Conservation (phyloP, 2,797 vertebrate genomes). For the Lagorchestes hirsutus region DNA sequence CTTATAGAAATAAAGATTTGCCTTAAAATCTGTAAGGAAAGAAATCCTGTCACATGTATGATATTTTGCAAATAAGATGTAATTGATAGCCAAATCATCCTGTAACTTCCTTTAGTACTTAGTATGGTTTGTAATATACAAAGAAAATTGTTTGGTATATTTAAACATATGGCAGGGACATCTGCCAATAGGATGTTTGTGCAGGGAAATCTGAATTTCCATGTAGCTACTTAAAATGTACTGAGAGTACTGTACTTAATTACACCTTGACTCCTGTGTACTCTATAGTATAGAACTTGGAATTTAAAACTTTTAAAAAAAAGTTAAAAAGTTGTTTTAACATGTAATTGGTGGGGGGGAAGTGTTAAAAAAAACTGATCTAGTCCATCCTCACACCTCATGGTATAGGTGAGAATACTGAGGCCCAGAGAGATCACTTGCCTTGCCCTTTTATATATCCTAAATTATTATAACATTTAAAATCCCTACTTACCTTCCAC, state of each 20-base stretch:
- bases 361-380: too few species aligned
- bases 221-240: neutral
- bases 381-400: too few species aligned
- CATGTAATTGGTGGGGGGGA: too few species aligned
- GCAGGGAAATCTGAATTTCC: constrained; percentile 33
- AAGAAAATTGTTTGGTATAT: constrained; percentile 26
- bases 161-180: constrained; percentile 15
- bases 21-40: neutral
- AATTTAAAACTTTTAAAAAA: too few species aligned
- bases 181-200: constrained; percentile 16
- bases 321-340: too few species aligned
- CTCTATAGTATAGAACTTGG: too few species aligned
- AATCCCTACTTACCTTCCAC: too few species aligned
- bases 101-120: constrained; percentile 43
- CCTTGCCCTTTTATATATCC: too few species aligned
- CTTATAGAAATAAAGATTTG: neutral
- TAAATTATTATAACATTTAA: too few species aligned
- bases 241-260: neutral
- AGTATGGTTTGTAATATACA: constrained; percentile 2
- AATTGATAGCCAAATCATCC: constrained; percentile 16
- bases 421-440: too few species aligned
- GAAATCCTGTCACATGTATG: neutral
- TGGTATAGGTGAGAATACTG: too few species aligned
- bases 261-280: neutral
- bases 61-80: constrained; percentile 10